Base-by-base conservation (phyloP, 2,113 vertebrate genomes). In the Muntiacus muntjak region DNA sequence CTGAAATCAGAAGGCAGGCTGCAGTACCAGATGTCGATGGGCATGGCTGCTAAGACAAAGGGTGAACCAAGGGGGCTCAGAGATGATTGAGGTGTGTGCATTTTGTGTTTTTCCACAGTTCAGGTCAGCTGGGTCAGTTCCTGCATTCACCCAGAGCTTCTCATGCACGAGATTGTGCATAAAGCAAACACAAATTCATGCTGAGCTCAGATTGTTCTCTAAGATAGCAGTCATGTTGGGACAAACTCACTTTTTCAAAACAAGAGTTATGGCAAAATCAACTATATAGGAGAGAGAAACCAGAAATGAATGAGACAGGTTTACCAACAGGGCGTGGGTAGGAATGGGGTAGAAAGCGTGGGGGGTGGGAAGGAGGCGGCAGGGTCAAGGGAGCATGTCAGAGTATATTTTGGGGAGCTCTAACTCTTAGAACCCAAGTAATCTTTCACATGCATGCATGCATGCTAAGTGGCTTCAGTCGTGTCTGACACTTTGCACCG, bases 291-390 rank as follows among this genome's bases (percentile, higher is more conserved):
- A 89, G 93, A 52, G 84, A 88, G 45, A 95, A 96, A 93, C 67
- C 60, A 82, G 87, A 95, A 97, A 88, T 12, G 52, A 96, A 95
- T 88, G 89, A 93, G 52, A 58, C 6, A 16, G 85, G 36, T 88
- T 97, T 97, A 62, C 67, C 57, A 87, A 26, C 1, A 54, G 55
- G 36, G n/a, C 5, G 2, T 52, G 17, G 47, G 67, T 17, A 17
- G 88, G n/a, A 96, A 64, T 36, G n/a, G 81, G 40, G 14, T 76
- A 62, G 91, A 89, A 89, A 96, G 30, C 26, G 4, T 64, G 79
- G 30, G 19, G 64, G 64, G 43, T 45, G 28, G 43, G 55, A 89
- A 78, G 71, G 79, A 89, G 21, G 36, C 21, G 19, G 28, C 57
- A 64, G 52, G 17, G n/a, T 52, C 9, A 15, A n/a, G 74, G 87